Percentiles rank a stretch among this genome's conserved stretches.
Evolutionary conservation across 2,113 vertebrate species (phyloP).

Genomic region (Ramphastos sulfuratus): DNA sequence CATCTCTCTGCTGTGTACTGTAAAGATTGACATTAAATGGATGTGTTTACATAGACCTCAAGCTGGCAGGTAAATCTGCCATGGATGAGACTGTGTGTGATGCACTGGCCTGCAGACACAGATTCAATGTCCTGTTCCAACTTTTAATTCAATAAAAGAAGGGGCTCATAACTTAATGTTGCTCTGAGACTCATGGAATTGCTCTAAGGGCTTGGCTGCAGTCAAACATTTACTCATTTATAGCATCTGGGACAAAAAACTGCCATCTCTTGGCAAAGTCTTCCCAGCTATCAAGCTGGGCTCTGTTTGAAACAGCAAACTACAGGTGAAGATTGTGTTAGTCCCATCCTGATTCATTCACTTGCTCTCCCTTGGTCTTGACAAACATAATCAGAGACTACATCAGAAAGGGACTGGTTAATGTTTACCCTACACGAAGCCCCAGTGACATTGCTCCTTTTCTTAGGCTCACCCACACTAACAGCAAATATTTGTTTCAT

Average conservation of each 20-base stretch:
- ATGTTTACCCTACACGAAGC: conserved; percentile 32
- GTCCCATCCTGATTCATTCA: not conserved
- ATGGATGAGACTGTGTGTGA: not conserved
- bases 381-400: not conserved
- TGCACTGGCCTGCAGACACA: not conserved
- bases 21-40: not conserved
- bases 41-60: not conserved
- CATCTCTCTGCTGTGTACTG: not conserved
- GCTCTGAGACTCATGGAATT: not conserved
- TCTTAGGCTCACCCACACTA: conserved; percentile 38
- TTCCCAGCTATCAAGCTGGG: not conserved
- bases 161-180: not conserved
- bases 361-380: not conserved
- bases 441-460: not conserved
- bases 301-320: not conserved
- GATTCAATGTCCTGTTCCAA: not conserved
- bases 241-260: not conserved
- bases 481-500: conserved; percentile 44
- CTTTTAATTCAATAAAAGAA: not conserved
- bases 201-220: not conserved
- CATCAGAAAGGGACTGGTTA: conserved; percentile 26
- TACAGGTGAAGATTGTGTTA: not conserved
- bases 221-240: not conserved
- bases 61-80: not conserved
- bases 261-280: not conserved